phyloP scores from a whole-genome alignment of 1,140 invertebrate species.

The Euwallacea similis region DNA sequence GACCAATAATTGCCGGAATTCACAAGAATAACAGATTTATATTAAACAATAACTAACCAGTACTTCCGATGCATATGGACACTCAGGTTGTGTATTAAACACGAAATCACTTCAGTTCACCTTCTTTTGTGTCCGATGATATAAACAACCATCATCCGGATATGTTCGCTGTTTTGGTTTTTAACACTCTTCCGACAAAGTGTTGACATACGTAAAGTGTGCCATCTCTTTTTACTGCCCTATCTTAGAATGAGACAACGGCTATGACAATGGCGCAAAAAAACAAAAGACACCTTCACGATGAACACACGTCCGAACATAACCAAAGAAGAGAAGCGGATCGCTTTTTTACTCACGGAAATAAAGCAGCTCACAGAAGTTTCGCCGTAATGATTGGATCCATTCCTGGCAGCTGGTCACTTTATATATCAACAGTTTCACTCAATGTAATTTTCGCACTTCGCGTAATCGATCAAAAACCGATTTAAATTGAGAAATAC shows the following conservation, averaged over 20 bases:
- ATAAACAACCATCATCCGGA: background rate
- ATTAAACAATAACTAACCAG: background rate
- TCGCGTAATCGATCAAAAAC: background rate
- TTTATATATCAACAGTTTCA: background rate
- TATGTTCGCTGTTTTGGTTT: no score
- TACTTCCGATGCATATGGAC: background rate
- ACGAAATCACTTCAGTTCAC: background rate
- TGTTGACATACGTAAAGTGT: no score
- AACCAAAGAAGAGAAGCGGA: background rate
- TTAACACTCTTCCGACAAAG: no score
- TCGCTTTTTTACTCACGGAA: background rate
- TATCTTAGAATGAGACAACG: no score
- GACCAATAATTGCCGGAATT: no score
- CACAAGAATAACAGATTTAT: background rate
- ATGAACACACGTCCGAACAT: background rate
- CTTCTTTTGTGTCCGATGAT: background rate
- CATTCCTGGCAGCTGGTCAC: background rate
- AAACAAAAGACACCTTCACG: no score
- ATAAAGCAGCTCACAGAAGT: background rate
- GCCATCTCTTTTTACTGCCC: no score
- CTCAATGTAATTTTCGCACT: background rate
- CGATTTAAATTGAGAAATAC: background rate
- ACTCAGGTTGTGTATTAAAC: background rate
- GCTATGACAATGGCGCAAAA: no score
- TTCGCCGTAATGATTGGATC: background rate